Conservation (phyloP, 2,113 vertebrate genomes). For the Atherinomorus stipes region DNA sequence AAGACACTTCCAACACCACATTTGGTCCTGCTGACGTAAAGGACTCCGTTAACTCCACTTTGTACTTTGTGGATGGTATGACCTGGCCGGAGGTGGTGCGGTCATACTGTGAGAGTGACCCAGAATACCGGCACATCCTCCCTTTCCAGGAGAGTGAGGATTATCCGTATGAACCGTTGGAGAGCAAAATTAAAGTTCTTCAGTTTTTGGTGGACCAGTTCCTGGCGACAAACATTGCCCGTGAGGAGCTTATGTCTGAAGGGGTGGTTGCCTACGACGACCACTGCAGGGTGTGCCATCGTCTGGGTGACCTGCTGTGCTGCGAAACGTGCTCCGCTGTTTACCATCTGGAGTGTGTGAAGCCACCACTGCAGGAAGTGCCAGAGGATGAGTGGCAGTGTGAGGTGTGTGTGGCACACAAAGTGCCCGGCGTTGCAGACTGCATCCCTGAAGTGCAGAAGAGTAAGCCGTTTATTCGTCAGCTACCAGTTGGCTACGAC, state of each 20-base stretch:
- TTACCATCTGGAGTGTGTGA: conserved; percentile 98
- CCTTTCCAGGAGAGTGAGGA: conserved; percentile 93
- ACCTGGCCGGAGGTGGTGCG: conserved; percentile 98
- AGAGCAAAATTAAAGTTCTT: conserved; percentile 97
- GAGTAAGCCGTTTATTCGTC: conserved; percentile 94
- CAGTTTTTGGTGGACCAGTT: conserved; percentile 99
- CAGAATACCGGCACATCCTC: conserved; percentile 93
- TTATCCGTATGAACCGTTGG: conserved; percentile 95
- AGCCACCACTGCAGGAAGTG: conserved; percentile 95
- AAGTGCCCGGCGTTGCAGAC: conserved; percentile 95
- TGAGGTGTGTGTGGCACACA: conserved; percentile 96
- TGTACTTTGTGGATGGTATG: conserved; percentile 98
- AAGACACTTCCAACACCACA: conserved; percentile 98
- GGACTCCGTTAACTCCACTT: conserved; percentile 97
- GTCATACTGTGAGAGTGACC: conserved; percentile 97
- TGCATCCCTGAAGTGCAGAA: conserved; percentile 96
- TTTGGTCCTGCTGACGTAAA: conserved; percentile 98
- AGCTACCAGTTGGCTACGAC: conserved; percentile 95
- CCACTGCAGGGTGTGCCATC: conserved; percentile 98
- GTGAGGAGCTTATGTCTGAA: conserved; percentile 98
- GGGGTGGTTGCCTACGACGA: conserved; percentile 97
- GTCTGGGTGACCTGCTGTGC: conserved; percentile 97
- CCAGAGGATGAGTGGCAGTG: conserved; percentile 99
- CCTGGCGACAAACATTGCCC: conserved; percentile 96
- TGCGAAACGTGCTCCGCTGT: conserved; percentile 98